A percentile compares a stretch with the other conserved stretches of the same genome.
These are phyloP conservation scores for Liodrosophila aerea DNA, from an alignment of 2,888 invertebrate species.

Conservation along the genomic window DNA sequence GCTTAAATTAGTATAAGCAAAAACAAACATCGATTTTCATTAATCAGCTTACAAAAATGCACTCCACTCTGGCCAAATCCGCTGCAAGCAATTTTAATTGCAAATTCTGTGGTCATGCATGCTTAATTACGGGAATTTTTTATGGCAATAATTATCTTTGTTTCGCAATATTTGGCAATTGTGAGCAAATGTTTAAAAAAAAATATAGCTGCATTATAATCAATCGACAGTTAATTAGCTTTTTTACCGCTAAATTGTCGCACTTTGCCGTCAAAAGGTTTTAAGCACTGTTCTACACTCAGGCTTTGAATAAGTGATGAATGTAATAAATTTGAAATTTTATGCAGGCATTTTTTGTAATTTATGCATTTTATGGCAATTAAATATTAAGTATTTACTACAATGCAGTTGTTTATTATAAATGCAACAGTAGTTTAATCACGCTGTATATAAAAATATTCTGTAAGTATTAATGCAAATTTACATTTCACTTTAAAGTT, in stretches of 20 bases:
- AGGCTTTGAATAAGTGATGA: too few relatives aligned
- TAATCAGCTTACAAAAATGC: conserved; percentile 56
- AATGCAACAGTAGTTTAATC: too few relatives aligned
- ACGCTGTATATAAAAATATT: too few relatives aligned
- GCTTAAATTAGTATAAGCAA: conserved; percentile 22
- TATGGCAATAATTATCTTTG: conserved; percentile 61
- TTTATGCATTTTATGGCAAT: too few relatives aligned
- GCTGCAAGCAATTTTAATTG: conserved; percentile 62
- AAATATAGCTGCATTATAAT: conserved; percentile 9
- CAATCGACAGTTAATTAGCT: conserved; percentile 75
- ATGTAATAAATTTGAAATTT: too few relatives aligned
- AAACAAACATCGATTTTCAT: conserved; percentile 38
- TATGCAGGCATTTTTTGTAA: too few relatives aligned
- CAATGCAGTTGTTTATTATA: too few relatives aligned
- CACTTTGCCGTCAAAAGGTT: conserved; percentile 16
- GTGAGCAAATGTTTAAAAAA: conserved; percentile 7
- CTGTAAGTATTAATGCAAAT: too few relatives aligned
- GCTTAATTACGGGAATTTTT: conserved; percentile 67
- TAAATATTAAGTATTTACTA: too few relatives aligned
- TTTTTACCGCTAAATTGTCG: conserved; percentile 11
- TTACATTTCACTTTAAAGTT: too few relatives aligned
- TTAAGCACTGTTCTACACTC: conserved; percentile 13
- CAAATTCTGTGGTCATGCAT: conserved; percentile 73
- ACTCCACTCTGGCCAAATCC: too few relatives aligned
- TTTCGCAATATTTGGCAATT: conserved; percentile 39